phyloP scores from a whole-genome alignment of 2,888 invertebrate genomes.

The Volucella bombylans region DNA sequence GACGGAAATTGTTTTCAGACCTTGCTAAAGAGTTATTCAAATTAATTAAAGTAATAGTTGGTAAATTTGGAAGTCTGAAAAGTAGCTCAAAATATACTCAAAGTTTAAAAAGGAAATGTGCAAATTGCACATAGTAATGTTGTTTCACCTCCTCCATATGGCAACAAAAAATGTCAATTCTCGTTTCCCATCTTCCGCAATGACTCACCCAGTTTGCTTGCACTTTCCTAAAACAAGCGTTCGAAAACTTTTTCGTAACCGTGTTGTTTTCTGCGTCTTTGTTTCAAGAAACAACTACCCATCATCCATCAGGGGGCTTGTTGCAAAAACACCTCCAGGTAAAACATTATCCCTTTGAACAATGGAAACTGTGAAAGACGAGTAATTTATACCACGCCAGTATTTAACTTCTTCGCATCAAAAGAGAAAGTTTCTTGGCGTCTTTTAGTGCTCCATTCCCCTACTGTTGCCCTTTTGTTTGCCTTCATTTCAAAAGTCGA shows the following conservation, averaged over 20 bases:
- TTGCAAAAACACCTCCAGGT: conserved; percentile 57
- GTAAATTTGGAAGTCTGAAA: no score
- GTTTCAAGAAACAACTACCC: conserved; percentile 47
- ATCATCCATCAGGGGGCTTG: conserved; percentile 42
- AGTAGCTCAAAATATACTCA: no score
- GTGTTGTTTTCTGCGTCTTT: conserved; percentile 12
- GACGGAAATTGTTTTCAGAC: no score
- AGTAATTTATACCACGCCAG: conserved; percentile 19
- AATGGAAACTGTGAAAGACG: conserved; percentile 11
- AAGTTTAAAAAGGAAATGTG: no score
- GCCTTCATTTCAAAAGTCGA: conserved; percentile 48
- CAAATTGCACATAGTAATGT: no score
- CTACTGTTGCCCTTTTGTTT: conserved; percentile 2
- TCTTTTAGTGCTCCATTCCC: neutral
- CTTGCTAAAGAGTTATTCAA: no score
- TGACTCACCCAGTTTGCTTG: conserved; percentile 46
- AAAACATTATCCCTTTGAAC: conserved; percentile 53
- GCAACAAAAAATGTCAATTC: conserved; percentile 5
- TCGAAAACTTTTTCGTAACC: conserved; percentile 34
- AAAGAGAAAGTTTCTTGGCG: conserved; percentile 36
- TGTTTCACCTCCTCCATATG: no score
- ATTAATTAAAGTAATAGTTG: no score
- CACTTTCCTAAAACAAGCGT: conserved; percentile 51
- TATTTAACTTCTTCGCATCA: conserved; percentile 22
- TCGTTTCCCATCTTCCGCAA: conserved; percentile 5